Evolutionary conservation across 2,113 vertebrate genomes (phyloP).

Genomic region (Pimephales promelas): DNA sequence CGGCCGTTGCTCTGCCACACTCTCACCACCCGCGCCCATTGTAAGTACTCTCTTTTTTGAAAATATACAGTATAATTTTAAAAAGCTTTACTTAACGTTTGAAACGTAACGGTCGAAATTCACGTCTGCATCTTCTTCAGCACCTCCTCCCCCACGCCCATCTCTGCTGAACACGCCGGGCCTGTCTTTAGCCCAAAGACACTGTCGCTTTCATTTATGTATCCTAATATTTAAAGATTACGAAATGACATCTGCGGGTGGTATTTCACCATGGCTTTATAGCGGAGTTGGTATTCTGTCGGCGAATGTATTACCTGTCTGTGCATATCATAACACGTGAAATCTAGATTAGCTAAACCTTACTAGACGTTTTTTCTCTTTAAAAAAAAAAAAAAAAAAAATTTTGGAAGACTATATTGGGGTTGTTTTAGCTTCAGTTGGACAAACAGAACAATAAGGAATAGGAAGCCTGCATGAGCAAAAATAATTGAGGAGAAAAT

Average conservation of each 20-base stretch:
- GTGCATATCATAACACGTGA: neutral
- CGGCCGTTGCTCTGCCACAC: conserved; percentile 15
- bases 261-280: neutral
- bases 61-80: neutral
- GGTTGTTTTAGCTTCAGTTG: neutral
- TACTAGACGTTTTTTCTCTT: neutral
- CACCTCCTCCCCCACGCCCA: conserved; percentile 50
- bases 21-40: neutral
- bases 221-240: neutral
- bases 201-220: neutral
- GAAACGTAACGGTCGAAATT: neutral
- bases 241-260: neutral
- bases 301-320: neutral
- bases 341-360: neutral
- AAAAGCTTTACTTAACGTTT: neutral
- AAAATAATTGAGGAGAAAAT: neutral
- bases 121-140: conserved; percentile 33
- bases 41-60: neutral
- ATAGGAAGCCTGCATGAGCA: neutral
- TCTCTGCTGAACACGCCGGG: neutral
- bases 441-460: neutral
- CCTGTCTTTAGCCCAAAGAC: conserved; percentile 2
- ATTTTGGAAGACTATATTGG: neutral
- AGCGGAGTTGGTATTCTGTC: neutral
- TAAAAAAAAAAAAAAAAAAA: neutral